These are phyloP conservation scores for Nicator chloris DNA, from an alignment of 2,113 vertebrate genomes.

Conservation along the genomic window DNA sequence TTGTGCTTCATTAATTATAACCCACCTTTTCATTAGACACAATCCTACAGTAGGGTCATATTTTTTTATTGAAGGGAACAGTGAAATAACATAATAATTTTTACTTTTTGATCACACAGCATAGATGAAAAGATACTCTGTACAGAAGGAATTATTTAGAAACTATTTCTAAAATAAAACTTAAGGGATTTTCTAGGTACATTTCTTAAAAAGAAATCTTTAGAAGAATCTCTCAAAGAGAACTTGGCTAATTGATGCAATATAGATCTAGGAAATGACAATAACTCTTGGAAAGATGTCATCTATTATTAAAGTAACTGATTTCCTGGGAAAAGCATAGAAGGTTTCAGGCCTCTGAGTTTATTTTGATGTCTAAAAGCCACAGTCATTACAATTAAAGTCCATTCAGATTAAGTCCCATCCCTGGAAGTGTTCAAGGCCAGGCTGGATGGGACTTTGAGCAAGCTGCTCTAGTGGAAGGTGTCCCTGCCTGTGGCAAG, in stretches of 20 bases:
- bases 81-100: neutral
- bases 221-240: neutral
- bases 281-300: neutral
- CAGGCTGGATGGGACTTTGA: neutral
- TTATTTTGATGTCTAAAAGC: neutral
- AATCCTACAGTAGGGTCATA: neutral
- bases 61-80: neutral
- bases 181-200: neutral
- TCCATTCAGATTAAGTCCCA: neutral
- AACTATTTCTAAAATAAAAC: neutral
- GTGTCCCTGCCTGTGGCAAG: neutral
- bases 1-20: neutral
- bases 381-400: neutral
- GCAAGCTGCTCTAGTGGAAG: neutral
- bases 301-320: neutral
- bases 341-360: neutral
- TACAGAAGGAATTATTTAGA: neutral
- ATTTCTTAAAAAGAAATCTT: neutral
- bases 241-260: neutral
- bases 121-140: neutral
- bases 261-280: neutral
- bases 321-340: neutral
- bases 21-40: neutral
- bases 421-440: neutral
- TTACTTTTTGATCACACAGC: neutral